Base-by-base conservation (phyloP, 2,797 vertebrate species). In the Okamejei kenojei region DNA sequence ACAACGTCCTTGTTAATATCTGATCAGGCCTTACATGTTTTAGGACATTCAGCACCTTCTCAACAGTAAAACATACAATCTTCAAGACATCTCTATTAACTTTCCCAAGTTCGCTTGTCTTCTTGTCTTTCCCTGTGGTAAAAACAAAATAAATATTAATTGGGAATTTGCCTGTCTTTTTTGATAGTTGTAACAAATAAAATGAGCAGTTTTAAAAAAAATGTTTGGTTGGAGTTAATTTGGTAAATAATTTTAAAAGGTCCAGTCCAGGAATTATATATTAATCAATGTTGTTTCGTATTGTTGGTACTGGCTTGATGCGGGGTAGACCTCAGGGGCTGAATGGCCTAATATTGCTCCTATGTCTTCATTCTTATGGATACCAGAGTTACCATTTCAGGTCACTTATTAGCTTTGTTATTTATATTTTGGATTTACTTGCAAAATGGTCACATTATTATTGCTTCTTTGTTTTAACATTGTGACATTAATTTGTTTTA, bases 401-500 rank as follows among this genome's bases (percentile, higher is more conserved):
- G 21, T 17, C 82, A 86, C 4, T n/a, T n/a, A n/a, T 63, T 68
- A 19, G n/a, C n/a, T 88, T 82, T 84, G 45, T 86, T 86, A 86
- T 32, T 65, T 17, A 61, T 7, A 65, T 68, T 88, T 35, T 88
- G 61, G 7, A 88, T 35, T 88, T 88, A 63, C 32, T 65, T 88
- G n/a, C 17, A 17, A 35, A 88, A 88, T 21, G 17, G n/a, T 21
- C 80, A 81, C 80, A 54, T 78, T 35, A 54, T 65, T 88, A 86
- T 86, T 88, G n/a, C 35, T 21, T 88, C 19, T 61, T 68, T 65
- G 19, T 21, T 88, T 63, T 88, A 65, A 68, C 6, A 1, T 88
- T 88, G 17, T 88, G 21, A 35, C 7, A 5, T 88, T 35, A 88
- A 21, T 95, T 96, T 71, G 93, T 93, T 38, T 32, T 45, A 73